These are phyloP conservation scores for Eptesicus fuscus DNA, from an alignment of 2,113 vertebrate genomes.

Conservation along the genomic window DNA sequence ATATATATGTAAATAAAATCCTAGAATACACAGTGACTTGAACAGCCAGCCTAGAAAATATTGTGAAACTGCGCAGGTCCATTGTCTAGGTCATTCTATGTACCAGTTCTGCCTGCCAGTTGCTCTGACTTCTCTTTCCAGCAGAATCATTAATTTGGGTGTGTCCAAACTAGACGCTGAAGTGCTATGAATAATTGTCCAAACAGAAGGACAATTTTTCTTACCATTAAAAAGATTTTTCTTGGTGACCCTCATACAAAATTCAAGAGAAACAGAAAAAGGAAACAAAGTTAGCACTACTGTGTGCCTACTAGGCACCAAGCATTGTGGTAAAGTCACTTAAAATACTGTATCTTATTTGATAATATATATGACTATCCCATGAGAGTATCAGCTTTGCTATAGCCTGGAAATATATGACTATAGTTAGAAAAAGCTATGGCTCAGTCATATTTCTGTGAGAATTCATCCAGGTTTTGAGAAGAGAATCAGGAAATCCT, in stretches of 20 bases:
- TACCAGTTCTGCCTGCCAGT: neutral
- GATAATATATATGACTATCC: neutral
- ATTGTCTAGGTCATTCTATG: neutral
- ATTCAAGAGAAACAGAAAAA: neutral
- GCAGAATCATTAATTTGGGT: neutral
- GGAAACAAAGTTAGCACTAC: neutral
- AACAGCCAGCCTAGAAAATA: neutral
- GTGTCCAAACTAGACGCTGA: neutral
- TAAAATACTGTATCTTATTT: neutral
- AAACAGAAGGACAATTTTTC: neutral
- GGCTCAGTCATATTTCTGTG: neutral
- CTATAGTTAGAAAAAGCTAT: neutral
- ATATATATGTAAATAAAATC: neutral
- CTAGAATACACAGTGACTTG: neutral
- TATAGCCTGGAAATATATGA: neutral
- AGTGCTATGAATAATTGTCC: neutral
- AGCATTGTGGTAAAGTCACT: neutral
- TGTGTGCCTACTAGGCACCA: neutral
- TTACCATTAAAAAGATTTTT: neutral
- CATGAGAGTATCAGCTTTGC: neutral
- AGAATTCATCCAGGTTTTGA: neutral
- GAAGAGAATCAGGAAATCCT: constrained; percentile 18
- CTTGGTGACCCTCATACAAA: neutral
- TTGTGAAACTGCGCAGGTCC: neutral
- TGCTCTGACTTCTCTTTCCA: constrained; percentile 12